Conservation (phyloP, 2,888 invertebrate species). For the Candidula unifasciata region DNA sequence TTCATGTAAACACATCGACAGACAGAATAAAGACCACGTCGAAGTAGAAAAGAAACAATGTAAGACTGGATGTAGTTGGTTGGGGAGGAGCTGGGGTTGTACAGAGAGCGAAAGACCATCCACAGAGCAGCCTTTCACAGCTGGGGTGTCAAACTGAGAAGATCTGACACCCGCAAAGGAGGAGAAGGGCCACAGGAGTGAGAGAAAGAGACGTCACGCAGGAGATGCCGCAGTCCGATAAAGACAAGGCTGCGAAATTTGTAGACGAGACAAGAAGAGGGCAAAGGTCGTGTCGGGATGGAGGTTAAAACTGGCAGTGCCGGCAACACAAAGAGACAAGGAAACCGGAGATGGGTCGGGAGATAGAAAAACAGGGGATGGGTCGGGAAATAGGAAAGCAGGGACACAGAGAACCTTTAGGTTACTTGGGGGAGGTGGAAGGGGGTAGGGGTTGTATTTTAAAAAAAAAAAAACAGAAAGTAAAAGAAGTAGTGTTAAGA, state of each 20-base stretch:
- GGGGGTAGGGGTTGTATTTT: too few relatives aligned
- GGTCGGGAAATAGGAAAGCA: background rate
- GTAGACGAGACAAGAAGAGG: background rate
- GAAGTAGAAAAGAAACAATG: too few relatives aligned
- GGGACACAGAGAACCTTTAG: too few relatives aligned
- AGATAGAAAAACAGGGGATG: constrained; percentile 14
- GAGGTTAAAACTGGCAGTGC: too few relatives aligned
- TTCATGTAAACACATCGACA: too few relatives aligned
- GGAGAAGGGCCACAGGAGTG: background rate
- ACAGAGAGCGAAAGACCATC: background rate
- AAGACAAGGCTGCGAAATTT: background rate
- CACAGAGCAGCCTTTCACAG: too few relatives aligned
- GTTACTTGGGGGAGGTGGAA: too few relatives aligned
- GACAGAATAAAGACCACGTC: background rate
- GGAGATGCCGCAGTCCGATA: background rate
- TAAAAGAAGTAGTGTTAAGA: too few relatives aligned
- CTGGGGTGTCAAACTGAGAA: too few relatives aligned
- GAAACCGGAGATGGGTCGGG: background rate
- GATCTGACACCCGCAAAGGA: background rate
- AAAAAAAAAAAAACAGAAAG: too few relatives aligned
- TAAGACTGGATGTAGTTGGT: background rate
- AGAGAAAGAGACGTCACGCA: background rate
- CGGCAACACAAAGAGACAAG: background rate
- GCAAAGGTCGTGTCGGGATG: background rate
- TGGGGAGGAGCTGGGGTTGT: background rate